These are phyloP conservation scores for Stegodyphus dumicola DNA, from an alignment of 1,140 invertebrate species.

Conservation along the genomic window DNA sequence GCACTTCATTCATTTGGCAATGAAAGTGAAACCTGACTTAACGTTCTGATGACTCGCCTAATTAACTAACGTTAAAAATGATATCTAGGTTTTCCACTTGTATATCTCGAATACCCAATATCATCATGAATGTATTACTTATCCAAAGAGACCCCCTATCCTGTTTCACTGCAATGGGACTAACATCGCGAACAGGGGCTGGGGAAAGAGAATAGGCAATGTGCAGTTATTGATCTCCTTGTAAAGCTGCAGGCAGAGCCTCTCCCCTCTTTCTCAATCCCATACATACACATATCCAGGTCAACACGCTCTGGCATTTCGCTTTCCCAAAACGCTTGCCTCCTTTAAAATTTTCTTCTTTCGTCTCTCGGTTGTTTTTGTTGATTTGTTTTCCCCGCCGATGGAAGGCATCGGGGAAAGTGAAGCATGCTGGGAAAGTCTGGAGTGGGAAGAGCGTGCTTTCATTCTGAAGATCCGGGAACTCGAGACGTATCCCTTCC, in stretches of 20 bases:
- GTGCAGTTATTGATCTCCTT: slow-evolving; percentile 27
- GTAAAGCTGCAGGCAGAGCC: neutral
- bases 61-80: too few relatives aligned
- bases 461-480: too few relatives aligned
- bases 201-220: neutral
- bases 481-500: too few relatives aligned
- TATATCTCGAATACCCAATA: too few relatives aligned
- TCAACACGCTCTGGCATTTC: slow-evolving; percentile 34
- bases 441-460: too few relatives aligned
- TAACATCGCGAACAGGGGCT: neutral
- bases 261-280: neutral
- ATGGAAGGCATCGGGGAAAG: neutral
- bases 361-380: neutral
- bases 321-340: neutral
- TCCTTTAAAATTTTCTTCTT: neutral
- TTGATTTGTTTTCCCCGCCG: neutral
- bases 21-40: too few relatives aligned
- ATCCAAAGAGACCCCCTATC: neutral
- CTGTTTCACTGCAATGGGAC: too few relatives aligned
- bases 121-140: neutral
- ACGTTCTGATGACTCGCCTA: too few relatives aligned
- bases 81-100: too few relatives aligned
- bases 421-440: neutral
- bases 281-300: slow-evolving; percentile 5
- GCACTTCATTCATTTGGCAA: too few relatives aligned